Evolutionary conservation across 2,888 invertebrate genomes (phyloP), one percentile per base, ranked within the genome.

Genomic region (Strigamia maritima): DNA sequence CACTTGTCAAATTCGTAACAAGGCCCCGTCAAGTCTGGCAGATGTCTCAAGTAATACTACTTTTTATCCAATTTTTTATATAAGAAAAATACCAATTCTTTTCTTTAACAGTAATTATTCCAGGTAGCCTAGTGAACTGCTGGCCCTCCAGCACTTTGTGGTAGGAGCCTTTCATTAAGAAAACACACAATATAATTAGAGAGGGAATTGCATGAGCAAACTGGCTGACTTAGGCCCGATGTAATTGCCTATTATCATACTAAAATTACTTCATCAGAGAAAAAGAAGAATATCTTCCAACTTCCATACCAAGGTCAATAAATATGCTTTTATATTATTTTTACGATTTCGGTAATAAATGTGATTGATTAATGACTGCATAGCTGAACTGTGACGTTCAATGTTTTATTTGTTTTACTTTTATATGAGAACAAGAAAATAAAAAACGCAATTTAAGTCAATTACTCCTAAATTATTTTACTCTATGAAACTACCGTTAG

Each of bases 111-210:
- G 70, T 26, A 70, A 70, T 70, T 70, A 70, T 70, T 70, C 70
- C 70, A 70, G 70, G 70, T 70, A 70, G 70, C 70, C 70, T 70
- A 70, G 70, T 70, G 70, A 70, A 70, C 70, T 70, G 70, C 70
- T 70, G 70, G 70, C 70, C 70, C 70, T 70, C 70, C 26, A 70
- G 70, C 70, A 28, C 26, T 70, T 70, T 70, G 70, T 70, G 70
- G 70, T 70, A 70, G 70, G 60, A 70, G 70, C 70, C 70, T 70
- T 70, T 70, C 70, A 70, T 70, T 70, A 70, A 70, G 70, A 70
- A 70, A 70, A 70, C 70, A 70, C 70, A 70, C 70, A 70, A 70
- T 70, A 70, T 70, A 70, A 70, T 70, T 70, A 70, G 70, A 70
- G 70, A 70, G 70, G 70, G 70, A 70, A 70, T 70, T 70, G 70